Conservation (phyloP, 2,113 vertebrate genomes). For the Brachyhypopomus occidentalis region DNA sequence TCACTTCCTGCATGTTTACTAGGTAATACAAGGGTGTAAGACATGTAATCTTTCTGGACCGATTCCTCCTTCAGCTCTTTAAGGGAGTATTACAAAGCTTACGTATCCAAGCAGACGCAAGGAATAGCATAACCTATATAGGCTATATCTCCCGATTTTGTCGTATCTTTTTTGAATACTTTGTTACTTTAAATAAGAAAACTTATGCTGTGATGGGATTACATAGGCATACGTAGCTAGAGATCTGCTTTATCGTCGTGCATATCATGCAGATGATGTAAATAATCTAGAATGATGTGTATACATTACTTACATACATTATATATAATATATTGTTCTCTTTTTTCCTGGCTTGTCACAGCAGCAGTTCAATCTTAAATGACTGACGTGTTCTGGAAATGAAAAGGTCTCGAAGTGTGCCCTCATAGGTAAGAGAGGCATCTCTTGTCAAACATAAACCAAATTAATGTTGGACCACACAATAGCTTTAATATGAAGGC, state of each 20-base stretch:
- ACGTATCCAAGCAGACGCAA: not conserved
- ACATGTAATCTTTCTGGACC: conserved; percentile 45
- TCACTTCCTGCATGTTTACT: conserved; percentile 69
- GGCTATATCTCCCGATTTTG: conserved; percentile 9
- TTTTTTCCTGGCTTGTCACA: conserved; percentile 76
- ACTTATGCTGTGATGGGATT: conserved; percentile 4
- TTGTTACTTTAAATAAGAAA: not conserved
- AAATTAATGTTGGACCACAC: conserved; percentile 81
- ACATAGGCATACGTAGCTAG: not conserved
- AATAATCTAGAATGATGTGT: conserved; percentile 30
- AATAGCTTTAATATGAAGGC: conserved; percentile 80
- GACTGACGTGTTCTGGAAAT: conserved; percentile 84
- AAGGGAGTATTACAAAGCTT: conserved; percentile 1
- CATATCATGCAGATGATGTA: conserved; percentile 4
- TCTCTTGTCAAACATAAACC: conserved; percentile 87
- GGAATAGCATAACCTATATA: not conserved
- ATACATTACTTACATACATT: conserved; percentile 68
- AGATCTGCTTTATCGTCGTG: conserved; percentile 12
- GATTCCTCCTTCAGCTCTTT: conserved; percentile 11
- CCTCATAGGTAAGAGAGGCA: conserved; percentile 75
- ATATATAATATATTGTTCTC: conserved; percentile 54
- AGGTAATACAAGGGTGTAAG: conserved; percentile 59
- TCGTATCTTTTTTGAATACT: conserved; percentile 17
- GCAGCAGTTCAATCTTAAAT: conserved; percentile 77
- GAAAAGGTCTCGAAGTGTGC: conserved; percentile 74